Evolutionary conservation across 2,888 invertebrate genomes (phyloP), one percentile per base, ranked within the genome.

Genomic region (Adela reaumurella): DNA sequence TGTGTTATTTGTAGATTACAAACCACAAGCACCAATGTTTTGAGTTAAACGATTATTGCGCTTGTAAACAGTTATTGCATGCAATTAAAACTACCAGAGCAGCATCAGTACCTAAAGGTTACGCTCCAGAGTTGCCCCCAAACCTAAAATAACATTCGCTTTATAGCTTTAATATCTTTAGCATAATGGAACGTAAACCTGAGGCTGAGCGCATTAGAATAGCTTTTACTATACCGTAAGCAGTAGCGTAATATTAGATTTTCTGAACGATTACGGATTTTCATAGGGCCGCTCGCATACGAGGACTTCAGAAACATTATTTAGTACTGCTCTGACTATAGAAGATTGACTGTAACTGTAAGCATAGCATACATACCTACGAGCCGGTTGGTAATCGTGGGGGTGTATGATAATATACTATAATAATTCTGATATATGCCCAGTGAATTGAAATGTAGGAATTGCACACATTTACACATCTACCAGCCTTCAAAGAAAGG

Each of bases 31-130:
- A 4, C 24, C 24, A 35, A 35, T 35, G 35, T 35, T 35, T 14
- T 35, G 64, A 69, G 62, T 69, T 65, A 70, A 74, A 76, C 74
- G 73, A 74, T 71, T 74, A 74, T 76, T 70, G 67, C 69, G 61
- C 65, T 65, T 68, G 68, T 74, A 69, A 74, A 77, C 64, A 63
- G 70, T 77, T 76, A 78, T 59, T 70, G 67, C 63, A 55, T 55
- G 59, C 64, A 62, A 71, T 74, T 73, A 71, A 70, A 72, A 72
- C 68, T 69, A 68, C 71, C 74, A 14, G 35, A 14, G 14, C 3
- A 14, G 14, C 3, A 35, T 3, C 35, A 35, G 8, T 35, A 35
- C 35, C 6, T 14, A 35, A 4, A 8, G 11, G 11, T 35, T 11
- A 8, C 35, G n/a, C 14, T 8, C 24, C 8, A 24, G 24, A 24